These are phyloP conservation scores for Lamellibrachia satsuma DNA, from an alignment of 2,888 invertebrate species.

Conservation along the genomic window DNA sequence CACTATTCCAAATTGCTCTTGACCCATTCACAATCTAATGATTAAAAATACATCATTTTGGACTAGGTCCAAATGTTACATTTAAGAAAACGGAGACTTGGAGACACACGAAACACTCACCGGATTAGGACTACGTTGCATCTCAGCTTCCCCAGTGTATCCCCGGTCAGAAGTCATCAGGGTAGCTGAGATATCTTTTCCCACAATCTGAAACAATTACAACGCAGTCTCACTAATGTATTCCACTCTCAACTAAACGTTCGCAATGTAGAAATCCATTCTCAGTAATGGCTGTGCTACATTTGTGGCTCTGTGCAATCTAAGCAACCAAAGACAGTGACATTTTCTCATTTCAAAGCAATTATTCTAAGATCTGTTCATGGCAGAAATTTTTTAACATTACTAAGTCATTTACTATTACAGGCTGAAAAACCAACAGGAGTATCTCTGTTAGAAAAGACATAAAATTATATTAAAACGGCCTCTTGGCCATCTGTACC, in stretches of 20 bases:
- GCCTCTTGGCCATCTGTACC: background rate
- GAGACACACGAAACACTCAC: conserved; percentile 41
- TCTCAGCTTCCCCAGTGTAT: conserved; percentile 56
- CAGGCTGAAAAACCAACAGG: background rate
- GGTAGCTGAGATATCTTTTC: conserved; percentile 47
- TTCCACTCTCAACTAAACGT: background rate
- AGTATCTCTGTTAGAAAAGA: background rate
- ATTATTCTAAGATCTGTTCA: background rate
- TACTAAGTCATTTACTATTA: background rate
- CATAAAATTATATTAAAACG: background rate
- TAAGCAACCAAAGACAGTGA: background rate
- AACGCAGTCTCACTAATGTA: background rate
- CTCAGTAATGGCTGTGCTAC: background rate
- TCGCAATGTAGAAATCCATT: background rate
- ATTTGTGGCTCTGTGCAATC: background rate
- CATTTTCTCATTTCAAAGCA: background rate
- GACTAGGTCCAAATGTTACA: background rate
- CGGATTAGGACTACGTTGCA: conserved; percentile 50
- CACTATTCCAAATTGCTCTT: background rate
- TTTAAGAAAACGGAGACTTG: background rate
- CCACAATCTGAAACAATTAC: conserved; percentile 28
- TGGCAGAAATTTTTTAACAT: background rate
- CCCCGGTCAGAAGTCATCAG: conserved; percentile 61
- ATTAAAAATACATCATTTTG: background rate
- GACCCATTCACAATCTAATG: background rate